Conservation (phyloP, 2,113 vertebrate species). For the Tetraodon nigroviridis region DNA sequence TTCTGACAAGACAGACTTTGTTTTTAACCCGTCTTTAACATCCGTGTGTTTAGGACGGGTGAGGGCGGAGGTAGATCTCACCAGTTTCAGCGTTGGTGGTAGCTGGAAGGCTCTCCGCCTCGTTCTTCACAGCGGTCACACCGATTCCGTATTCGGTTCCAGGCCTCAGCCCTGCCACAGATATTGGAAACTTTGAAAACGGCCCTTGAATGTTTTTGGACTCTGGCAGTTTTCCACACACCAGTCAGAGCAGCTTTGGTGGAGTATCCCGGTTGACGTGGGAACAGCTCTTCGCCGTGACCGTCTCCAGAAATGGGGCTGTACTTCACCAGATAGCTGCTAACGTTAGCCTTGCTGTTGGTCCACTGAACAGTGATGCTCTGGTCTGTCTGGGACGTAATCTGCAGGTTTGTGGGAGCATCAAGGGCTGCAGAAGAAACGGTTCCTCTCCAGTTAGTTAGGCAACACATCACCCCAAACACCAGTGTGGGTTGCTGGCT, state of each 20-base stretch:
- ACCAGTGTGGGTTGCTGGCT: too few species aligned
- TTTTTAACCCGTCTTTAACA: not conserved
- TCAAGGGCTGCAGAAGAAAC: constrained; percentile 77
- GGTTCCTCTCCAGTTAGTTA: too few species aligned
- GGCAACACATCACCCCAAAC: too few species aligned
- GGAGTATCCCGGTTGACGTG: constrained; percentile 72
- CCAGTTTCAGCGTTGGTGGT: constrained; percentile 90
- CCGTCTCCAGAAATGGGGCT: constrained; percentile 85
- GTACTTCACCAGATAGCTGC: constrained; percentile 85
- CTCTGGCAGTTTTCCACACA: constrained; percentile 38
- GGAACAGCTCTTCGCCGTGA: constrained; percentile 81
- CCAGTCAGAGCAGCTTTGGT: constrained; percentile 83
- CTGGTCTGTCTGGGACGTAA: constrained; percentile 81
- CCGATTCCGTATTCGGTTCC: constrained; percentile 95
- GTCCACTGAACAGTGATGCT: constrained; percentile 89
- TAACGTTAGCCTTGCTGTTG: constrained; percentile 79
- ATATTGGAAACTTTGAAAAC: not conserved
- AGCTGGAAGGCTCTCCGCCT: constrained; percentile 86
- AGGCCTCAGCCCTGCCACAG: constrained; percentile 79
- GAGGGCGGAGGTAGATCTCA: constrained; percentile 62
- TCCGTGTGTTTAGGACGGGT: not conserved
- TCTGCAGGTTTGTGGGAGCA: constrained; percentile 78
- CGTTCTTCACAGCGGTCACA: constrained; percentile 85
- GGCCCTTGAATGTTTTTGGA: not conserved
- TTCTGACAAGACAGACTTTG: constrained; percentile 68